phyloP scores from a whole-genome alignment of 2,797 vertebrate genomes.

The Siniperca obscura region DNA sequence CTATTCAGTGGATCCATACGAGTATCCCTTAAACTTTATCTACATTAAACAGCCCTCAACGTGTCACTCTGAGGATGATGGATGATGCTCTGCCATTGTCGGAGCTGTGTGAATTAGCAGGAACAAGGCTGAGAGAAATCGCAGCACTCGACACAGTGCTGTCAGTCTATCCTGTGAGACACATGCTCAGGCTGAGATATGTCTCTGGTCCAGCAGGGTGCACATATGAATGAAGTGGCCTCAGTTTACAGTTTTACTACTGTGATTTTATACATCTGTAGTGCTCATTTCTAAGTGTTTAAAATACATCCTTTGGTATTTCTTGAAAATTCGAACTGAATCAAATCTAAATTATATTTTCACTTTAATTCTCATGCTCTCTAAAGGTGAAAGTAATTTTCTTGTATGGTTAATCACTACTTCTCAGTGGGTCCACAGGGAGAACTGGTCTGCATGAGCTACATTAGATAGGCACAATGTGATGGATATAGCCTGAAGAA shows the following conservation, averaged over 20 bases:
- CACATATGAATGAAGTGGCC: constrained; percentile 18
- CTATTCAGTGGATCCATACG: neutral
- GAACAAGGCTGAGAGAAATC: constrained; percentile 40
- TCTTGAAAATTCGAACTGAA: neutral
- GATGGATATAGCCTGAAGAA: constrained; percentile 28
- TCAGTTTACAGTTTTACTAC: neutral
- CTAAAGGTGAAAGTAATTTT: constrained; percentile 5
- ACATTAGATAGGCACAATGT: constrained; percentile 24
- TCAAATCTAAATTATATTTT: neutral
- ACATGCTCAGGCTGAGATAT: neutral
- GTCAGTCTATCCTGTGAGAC: constrained; percentile 36
- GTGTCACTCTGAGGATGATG: constrained; percentile 25
- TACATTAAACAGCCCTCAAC: neutral
- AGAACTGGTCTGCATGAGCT: constrained; percentile 11
- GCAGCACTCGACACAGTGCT: constrained; percentile 14
- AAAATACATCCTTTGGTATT: neutral
- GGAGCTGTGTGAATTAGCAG: constrained; percentile 36
- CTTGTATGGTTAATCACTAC: neutral
- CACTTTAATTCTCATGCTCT: constrained; percentile 6
- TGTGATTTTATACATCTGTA: constrained; percentile 13
- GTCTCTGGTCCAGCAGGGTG: constrained; percentile 7
- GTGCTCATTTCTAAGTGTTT: neutral
- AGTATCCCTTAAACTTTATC: neutral
- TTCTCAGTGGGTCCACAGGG: constrained; percentile 11
- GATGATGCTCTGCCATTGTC: constrained; percentile 24